Evolutionary conservation across 2,888 invertebrate genomes (phyloP).

Genomic region (Macrophya alboannulata): DNA sequence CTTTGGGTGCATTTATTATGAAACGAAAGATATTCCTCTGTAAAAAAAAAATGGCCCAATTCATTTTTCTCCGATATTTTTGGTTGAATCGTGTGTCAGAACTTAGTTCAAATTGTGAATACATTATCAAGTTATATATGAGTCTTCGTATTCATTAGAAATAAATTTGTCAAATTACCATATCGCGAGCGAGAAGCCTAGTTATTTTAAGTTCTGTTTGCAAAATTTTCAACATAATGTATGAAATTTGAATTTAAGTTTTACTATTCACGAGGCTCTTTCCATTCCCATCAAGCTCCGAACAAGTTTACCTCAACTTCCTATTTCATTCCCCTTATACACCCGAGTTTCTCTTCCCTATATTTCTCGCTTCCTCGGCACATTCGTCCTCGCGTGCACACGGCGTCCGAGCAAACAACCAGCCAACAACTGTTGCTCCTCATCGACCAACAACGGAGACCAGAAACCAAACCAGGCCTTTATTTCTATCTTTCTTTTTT

Average conservation of each 20-base stretch:
- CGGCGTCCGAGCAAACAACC: conserved; percentile 60
- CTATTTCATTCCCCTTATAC: conserved; percentile 8
- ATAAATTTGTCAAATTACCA: background rate
- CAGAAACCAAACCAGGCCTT: conserved; percentile 40
- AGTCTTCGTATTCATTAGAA: background rate
- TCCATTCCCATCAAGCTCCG: background rate
- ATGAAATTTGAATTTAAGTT: conserved; percentile 17
- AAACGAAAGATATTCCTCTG: background rate
- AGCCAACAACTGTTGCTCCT: conserved; percentile 66
- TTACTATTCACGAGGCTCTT: background rate
- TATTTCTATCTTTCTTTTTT: background rate
- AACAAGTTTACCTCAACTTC: conserved; percentile 42
- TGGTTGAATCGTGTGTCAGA: background rate
- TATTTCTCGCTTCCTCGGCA: background rate
- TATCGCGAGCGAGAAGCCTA: background rate
- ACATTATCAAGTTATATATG: background rate
- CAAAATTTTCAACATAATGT: background rate
- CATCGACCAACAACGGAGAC: conserved; percentile 63
- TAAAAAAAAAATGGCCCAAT: background rate
- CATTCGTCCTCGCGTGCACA: conserved; percentile 9
- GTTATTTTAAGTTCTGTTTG: background rate
- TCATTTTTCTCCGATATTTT: background rate
- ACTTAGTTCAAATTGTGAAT: background rate
- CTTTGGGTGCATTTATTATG: background rate
- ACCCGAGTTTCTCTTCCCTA: conserved; percentile 11